Percentiles rank a stretch among this genome's conserved stretches.
These are phyloP conservation scores for Temnothorax ravouxi DNA, from an alignment of 2,888 invertebrate genomes.

Conservation along the genomic window DNA sequence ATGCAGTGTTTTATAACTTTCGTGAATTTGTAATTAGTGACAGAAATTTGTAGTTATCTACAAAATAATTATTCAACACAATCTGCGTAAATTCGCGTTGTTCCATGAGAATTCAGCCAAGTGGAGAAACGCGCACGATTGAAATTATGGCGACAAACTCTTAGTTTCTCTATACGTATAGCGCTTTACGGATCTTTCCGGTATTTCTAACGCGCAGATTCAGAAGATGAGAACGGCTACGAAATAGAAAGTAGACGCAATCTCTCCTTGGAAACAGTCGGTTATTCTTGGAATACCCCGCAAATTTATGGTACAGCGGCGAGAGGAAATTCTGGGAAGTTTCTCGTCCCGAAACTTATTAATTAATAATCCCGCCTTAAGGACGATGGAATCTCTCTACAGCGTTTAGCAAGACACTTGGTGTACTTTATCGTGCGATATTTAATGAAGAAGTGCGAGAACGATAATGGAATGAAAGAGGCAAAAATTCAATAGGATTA, in stretches of 20 bases:
- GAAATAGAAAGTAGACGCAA: conserved; percentile 71
- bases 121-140: conserved; percentile 43
- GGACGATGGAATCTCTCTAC: conserved; percentile 42
- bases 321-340: conserved; percentile 54
- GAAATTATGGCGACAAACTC: conserved; percentile 41
- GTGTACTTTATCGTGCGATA: conserved; percentile 29
- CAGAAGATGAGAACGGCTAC: conserved; percentile 55
- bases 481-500: conserved; percentile 25
- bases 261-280: conserved; percentile 57
- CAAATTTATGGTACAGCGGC: conserved; percentile 58
- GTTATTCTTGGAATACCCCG: conserved; percentile 56
- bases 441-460: conserved; percentile 49
- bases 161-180: conserved; percentile 45
- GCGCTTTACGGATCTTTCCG: conserved; percentile 53
- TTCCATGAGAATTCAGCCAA: conserved; percentile 26
- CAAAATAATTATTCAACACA: conserved; percentile 32
- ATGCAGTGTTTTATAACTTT: conserved; percentile 17
- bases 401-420: conserved; percentile 30
- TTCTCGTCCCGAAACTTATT: conserved; percentile 47
- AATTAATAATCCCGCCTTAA: conserved; percentile 56
- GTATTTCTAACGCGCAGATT: conserved; percentile 54
- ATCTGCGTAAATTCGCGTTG: conserved; percentile 23
- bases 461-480: conserved; percentile 23
- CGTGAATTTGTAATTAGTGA: not conserved
- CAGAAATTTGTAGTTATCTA: not conserved